Conservation (phyloP, 2,888 invertebrate genomes). For the Drosophila fungiperda region DNA sequence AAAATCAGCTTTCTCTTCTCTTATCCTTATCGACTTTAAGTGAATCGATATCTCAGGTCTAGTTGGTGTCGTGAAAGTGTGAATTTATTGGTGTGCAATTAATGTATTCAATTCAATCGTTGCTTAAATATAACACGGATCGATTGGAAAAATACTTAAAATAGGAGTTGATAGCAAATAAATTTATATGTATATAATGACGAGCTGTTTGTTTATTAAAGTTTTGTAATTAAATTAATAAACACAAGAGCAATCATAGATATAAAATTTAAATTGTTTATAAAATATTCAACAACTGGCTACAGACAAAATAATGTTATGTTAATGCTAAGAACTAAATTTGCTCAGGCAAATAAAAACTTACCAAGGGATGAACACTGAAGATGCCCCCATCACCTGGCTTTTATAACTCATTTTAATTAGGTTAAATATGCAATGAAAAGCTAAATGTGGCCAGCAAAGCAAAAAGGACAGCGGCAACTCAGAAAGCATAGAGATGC, state of each 20-base stretch:
- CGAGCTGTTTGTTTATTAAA: neutral
- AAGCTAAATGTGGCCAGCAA: constrained; percentile 58
- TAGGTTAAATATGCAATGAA: constrained; percentile 76
- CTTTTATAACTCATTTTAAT: constrained; percentile 73
- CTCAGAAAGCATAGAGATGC: constrained; percentile 14
- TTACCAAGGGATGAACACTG: constrained; percentile 33
- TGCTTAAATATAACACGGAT: neutral
- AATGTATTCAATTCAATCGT: neutral
- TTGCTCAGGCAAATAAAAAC: neutral
- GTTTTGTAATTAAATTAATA: neutral
- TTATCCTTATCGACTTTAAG: constrained; percentile 13
- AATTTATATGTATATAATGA: neutral
- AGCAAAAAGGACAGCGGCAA: constrained; percentile 33
- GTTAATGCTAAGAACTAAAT: neutral
- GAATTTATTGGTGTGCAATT: constrained; percentile 21
- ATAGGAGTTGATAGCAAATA: neutral
- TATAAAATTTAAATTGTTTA: neutral
- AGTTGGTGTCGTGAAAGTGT: constrained; percentile 8
- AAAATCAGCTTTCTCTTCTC: too few relatives aligned
- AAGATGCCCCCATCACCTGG: constrained; percentile 50
- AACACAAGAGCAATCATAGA: neutral
- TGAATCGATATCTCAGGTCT: constrained; percentile 22
- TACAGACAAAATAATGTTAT: neutral
- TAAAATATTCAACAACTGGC: neutral
- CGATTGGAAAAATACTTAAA: neutral